Conservation (phyloP, 1,140 invertebrate genomes). For the Drepana arcuata region DNA sequence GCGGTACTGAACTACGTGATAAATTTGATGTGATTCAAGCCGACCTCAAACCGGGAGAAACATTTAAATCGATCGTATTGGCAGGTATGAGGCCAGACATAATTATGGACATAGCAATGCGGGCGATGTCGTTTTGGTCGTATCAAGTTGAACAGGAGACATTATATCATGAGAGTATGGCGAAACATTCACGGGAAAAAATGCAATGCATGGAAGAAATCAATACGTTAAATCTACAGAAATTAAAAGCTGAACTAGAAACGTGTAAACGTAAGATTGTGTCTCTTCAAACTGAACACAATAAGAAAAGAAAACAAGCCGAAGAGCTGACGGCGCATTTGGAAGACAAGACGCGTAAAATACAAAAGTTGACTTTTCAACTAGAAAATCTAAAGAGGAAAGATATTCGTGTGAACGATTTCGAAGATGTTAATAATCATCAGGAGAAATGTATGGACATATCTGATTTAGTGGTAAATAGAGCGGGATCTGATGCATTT, state of each 20-base stretch:
- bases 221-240: constrained; percentile 55
- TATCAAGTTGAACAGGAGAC: constrained; percentile 71
- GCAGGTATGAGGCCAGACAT: constrained; percentile 67
- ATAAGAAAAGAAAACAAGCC: constrained; percentile 55
- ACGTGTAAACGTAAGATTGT: constrained; percentile 59
- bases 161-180: constrained; percentile 59
- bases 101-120: constrained; percentile 70
- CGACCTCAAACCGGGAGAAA: constrained; percentile 64
- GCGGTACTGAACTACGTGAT: constrained; percentile 60
- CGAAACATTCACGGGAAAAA: constrained; percentile 59
- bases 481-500: constrained; percentile 43
- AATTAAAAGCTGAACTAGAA: constrained; percentile 60
- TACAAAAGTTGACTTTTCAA: constrained; percentile 62
- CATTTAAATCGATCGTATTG: constrained; percentile 69
- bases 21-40: constrained; percentile 72
- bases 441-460: constrained; percentile 49
- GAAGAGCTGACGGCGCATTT: constrained; percentile 55
- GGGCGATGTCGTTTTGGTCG: constrained; percentile 70
- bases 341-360: constrained; percentile 59
- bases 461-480: constrained; percentile 47
- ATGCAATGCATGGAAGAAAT: constrained; percentile 59
- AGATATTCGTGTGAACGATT: constrained; percentile 44
- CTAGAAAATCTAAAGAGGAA: constrained; percentile 54
- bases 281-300: constrained; percentile 54
- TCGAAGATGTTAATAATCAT: constrained; percentile 33